Conservation (phyloP, 2,888 invertebrate species). For the Drosophila atroscutellata region DNA sequence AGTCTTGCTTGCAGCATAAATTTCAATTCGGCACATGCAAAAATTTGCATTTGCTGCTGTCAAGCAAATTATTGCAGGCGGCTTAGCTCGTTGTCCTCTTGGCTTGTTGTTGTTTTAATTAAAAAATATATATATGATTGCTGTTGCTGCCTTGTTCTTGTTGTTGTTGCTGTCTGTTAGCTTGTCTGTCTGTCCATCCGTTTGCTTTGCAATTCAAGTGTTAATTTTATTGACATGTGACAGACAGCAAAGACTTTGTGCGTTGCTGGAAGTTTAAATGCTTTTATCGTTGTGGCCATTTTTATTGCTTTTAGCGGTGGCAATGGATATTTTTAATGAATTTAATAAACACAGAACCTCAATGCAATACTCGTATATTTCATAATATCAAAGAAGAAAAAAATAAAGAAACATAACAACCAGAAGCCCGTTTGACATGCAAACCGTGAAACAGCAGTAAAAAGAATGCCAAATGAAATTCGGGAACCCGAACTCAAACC, state of each 20-base stretch:
- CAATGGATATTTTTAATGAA: conserved; percentile 68
- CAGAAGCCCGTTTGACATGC: conserved; percentile 55
- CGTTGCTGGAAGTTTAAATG: conserved; percentile 63
- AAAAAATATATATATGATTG: conserved; percentile 54
- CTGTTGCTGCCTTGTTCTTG: conserved; percentile 24
- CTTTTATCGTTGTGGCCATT: conserved; percentile 16
- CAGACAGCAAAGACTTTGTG: conserved; percentile 71
- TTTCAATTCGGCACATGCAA: conserved; percentile 67
- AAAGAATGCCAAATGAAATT: conserved; percentile 50
- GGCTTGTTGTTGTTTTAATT: conserved; percentile 71
- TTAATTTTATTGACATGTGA: conserved; percentile 80
- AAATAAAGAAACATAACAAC: conserved; percentile 12
- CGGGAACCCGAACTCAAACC: conserved; percentile 23
- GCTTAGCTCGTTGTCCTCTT: conserved; percentile 48
- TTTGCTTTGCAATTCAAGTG: conserved; percentile 67
- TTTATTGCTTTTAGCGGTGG: conserved; percentile 54
- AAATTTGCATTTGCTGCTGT: conserved; percentile 75
- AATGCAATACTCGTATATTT: conserved; percentile 53
- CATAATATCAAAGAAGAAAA: conserved; percentile 24
- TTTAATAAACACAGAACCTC: conserved; percentile 61
- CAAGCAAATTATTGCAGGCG: conserved; percentile 74
- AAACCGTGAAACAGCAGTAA: conserved; percentile 52
- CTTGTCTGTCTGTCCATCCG: conserved; percentile 9
- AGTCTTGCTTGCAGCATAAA: conserved; percentile 51
- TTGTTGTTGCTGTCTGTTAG: conserved; percentile 10